These are phyloP conservation scores for Leptopilina boulardi DNA, from an alignment of 1,140 invertebrate species.

Conservation along the genomic window DNA sequence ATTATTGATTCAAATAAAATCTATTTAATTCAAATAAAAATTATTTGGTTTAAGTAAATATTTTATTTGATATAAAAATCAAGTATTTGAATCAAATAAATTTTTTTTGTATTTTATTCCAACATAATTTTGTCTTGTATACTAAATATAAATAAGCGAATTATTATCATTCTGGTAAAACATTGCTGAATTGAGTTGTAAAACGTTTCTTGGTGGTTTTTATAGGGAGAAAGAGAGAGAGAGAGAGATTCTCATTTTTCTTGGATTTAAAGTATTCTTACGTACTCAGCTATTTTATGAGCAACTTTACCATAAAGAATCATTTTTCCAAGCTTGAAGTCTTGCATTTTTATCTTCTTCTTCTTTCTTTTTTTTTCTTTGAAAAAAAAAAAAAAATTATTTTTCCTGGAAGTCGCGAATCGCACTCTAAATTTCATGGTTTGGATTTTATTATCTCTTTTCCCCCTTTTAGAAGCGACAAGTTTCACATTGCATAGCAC, in stretches of 20 bases:
- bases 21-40: too few species aligned
- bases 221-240: not conserved
- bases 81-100: too few species aligned
- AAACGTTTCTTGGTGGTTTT: slow-evolving; percentile 3
- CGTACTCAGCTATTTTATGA: not conserved
- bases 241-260: not conserved
- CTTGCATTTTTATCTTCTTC: slow-evolving; percentile 3
- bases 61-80: too few species aligned
- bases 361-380: not conserved
- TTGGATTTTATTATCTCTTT: slow-evolving; percentile 14
- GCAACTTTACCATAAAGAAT: not conserved
- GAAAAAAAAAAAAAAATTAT: not conserved
- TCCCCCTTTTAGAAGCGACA: not conserved
- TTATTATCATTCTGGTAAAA: not conserved
- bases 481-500: slow-evolving; percentile 43
- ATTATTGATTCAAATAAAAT: too few species aligned
- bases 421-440: not conserved
- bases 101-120: too few species aligned
- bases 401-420: not conserved
- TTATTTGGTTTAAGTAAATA: too few species aligned
- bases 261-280: slow-evolving; percentile 9
- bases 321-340: not conserved
- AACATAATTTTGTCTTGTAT: too few species aligned
- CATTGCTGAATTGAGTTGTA: not conserved
- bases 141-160: not conserved